phyloP scores from a whole-genome alignment of 2,888 invertebrate species.

The Philereme vetulata region DNA sequence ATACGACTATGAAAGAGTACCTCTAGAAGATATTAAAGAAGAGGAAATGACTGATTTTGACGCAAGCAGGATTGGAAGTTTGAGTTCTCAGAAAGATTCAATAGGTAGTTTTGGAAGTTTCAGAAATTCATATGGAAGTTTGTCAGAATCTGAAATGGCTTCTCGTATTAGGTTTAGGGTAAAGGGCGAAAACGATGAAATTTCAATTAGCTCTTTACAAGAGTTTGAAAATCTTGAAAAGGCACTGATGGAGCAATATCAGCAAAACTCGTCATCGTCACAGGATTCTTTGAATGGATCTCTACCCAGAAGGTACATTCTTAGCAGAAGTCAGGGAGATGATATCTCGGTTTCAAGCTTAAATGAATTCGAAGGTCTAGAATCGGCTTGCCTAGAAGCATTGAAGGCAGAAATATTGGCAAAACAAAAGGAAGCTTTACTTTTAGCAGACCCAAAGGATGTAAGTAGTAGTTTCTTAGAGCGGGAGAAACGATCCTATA shows the following conservation, averaged over 20 bases:
- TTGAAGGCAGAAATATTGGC: conserved; percentile 92
- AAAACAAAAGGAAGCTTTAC: conserved; percentile 92
- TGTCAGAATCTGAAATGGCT: conserved; percentile 95
- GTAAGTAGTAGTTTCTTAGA: conserved; percentile 77
- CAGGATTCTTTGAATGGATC: conserved; percentile 94
- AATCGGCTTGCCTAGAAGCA: conserved; percentile 93
- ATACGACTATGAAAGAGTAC: conserved; percentile 92
- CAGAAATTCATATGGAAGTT: conserved; percentile 94
- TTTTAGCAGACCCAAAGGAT: conserved; percentile 84
- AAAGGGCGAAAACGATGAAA: conserved; percentile 94
- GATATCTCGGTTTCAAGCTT: conserved; percentile 94
- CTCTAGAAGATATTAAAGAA: conserved; percentile 95
- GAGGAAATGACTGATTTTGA: conserved; percentile 95
- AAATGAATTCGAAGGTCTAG: conserved; percentile 96
- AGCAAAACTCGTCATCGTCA: conserved; percentile 89
- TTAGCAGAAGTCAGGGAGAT: conserved; percentile 91
- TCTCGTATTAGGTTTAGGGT: conserved; percentile 93
- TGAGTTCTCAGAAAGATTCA: conserved; percentile 90
- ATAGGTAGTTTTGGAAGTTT: conserved; percentile 92
- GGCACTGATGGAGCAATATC: conserved; percentile 91
- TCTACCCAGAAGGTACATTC: conserved; percentile 87
- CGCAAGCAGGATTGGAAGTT: conserved; percentile 89
- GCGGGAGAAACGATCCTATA: conserved; percentile 78
- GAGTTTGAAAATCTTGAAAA: conserved; percentile 97
- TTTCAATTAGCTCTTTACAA: conserved; percentile 95